Conservation (phyloP, 1,140 invertebrate genomes). For the Papilio machaon region DNA sequence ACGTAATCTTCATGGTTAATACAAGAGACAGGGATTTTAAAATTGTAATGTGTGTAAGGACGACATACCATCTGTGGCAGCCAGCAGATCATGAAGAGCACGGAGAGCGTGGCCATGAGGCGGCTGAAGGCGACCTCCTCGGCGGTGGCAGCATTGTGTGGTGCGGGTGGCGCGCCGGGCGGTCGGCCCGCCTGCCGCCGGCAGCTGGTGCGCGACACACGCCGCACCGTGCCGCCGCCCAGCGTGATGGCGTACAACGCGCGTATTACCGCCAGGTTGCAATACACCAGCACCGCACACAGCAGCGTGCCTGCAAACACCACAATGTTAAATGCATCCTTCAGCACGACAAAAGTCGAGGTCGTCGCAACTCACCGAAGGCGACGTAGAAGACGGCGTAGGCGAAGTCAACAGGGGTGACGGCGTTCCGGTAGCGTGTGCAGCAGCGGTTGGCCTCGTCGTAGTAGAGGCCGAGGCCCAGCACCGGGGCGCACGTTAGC, state of each 20-base stretch:
- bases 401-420: conserved; percentile 84
- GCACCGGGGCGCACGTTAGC: conserved; percentile 88
- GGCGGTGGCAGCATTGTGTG: conserved; percentile 84
- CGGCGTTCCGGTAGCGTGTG: conserved; percentile 87
- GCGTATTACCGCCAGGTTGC: conserved; percentile 90
- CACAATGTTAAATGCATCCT: too few species aligned
- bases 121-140: conserved; percentile 93
- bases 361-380: conserved; percentile 83
- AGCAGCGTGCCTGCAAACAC: conserved; percentile 85
- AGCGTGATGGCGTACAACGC: conserved; percentile 86
- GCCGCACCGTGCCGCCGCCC: conserved; percentile 76
- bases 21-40: too few species aligned
- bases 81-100: conserved; percentile 93
- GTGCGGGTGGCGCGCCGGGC: conserved; percentile 45
- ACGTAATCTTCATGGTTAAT: too few species aligned
- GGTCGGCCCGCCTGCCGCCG: conserved; percentile 60
- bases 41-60: too few species aligned
- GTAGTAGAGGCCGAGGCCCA: conserved; percentile 91
- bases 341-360: conserved; percentile 35
- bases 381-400: conserved; percentile 91
- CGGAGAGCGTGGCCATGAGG: conserved; percentile 91
- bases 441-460: conserved; percentile 82
- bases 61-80: conserved; percentile 90
- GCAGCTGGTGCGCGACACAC: conserved; percentile 81
- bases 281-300: conserved; percentile 89